These are phyloP conservation scores for Euschistus heros DNA, from an alignment of 1,140 invertebrate genomes.

Conservation along the genomic window DNA sequence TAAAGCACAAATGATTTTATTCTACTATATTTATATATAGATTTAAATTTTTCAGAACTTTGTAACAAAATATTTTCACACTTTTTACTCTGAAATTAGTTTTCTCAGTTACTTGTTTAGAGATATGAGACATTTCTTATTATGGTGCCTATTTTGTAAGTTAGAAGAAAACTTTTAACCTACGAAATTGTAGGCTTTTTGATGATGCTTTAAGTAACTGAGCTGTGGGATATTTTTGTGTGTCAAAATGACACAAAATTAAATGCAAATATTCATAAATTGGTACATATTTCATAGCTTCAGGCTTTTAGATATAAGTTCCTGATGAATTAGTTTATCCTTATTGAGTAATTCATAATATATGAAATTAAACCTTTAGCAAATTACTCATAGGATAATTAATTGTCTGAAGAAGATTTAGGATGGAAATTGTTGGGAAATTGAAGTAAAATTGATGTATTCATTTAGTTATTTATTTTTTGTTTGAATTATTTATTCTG, in stretches of 20 bases:
- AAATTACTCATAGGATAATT: too few relatives aligned
- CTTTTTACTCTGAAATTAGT: conserved; percentile 22
- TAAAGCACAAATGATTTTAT: conserved; percentile 23
- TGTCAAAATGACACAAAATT: neutral
- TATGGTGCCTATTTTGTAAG: conserved; percentile 21
- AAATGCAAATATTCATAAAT: neutral
- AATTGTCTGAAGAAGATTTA: too few relatives aligned
- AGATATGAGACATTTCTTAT: conserved; percentile 19
- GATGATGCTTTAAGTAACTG: conserved; percentile 5
- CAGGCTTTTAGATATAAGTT: conserved; percentile 9
- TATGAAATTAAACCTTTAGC: too few relatives aligned
- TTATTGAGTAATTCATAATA: too few relatives aligned
- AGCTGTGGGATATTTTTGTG: conserved; percentile 3
- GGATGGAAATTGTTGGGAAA: too few relatives aligned
- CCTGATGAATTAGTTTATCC: too few relatives aligned
- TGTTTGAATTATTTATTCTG: too few relatives aligned
- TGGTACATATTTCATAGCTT: conserved; percentile 12
- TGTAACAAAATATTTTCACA: conserved; percentile 24
- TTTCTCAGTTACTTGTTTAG: conserved; percentile 7
- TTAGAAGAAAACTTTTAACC: conserved; percentile 8
- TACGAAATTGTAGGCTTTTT: neutral
- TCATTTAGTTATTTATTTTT: too few relatives aligned
- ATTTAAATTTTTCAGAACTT: conserved; percentile 22
- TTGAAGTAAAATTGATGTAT: too few relatives aligned
- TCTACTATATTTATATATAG: conserved; percentile 18